Percentiles rank a stretch among this genome's conserved stretches.
Evolutionary conservation across 2,888 invertebrate genomes (phyloP).

Genomic region (Mycalesis mineus): DNA sequence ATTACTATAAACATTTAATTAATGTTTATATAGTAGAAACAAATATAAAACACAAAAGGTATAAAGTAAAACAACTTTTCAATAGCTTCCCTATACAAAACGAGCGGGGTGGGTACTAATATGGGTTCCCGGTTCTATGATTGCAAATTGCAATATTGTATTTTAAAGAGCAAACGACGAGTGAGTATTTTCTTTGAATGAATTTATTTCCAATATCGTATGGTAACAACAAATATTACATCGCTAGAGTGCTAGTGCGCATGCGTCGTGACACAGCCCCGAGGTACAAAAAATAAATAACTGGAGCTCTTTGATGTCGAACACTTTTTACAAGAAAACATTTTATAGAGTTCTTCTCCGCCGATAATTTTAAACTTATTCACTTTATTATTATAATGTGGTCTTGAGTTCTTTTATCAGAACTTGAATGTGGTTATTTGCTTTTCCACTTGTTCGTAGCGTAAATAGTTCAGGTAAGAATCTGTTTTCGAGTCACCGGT

Average conservation of each 20-base stretch:
- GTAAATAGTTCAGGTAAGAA: no score
- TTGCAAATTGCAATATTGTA: no score
- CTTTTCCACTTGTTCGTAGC: not conserved
- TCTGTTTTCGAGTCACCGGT: no score
- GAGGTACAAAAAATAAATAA: constrained; percentile 12
- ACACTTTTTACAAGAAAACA: constrained; percentile 4
- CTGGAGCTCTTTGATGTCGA: constrained; percentile 10
- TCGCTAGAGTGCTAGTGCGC: constrained; percentile 2
- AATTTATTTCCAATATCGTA: not conserved
- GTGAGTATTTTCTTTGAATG: not conserved
- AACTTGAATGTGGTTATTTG: no score
- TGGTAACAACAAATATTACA: not conserved
- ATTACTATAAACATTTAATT: no score
- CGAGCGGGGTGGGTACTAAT: no score
- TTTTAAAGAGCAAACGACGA: no score
- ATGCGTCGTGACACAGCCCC: constrained; percentile 17
- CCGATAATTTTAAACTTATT: not conserved
- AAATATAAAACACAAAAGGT: no score
- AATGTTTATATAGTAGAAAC: no score
- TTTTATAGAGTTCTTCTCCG: not conserved
- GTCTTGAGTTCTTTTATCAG: not conserved
- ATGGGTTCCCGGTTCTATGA: no score
- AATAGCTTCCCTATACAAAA: no score
- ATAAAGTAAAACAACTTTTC: no score
- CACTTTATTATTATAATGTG: not conserved